Base-by-base conservation (phyloP, 2,113 vertebrate species). In the Triplophysa tibetana region DNA sequence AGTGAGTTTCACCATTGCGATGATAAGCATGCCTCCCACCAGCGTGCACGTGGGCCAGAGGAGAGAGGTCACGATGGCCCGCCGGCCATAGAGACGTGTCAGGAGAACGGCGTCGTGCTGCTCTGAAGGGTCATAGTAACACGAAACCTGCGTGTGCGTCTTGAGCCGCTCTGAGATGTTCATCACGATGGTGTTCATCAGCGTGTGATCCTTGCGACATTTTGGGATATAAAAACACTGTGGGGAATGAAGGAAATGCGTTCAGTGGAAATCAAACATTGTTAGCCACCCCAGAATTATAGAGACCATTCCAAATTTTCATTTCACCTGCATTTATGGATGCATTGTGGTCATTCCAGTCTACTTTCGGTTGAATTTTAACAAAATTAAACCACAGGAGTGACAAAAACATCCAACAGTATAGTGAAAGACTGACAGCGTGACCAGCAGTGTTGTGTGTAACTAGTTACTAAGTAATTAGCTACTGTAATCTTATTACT, bases 1-100 rank as follows among this genome's bases (percentile, higher is more conserved):
- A 67, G 95, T 99, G 86, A 98, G 92, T 87, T 98, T 99, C 60
- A 99, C 96, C 96, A 99, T 94, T 14, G 94, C 94, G 0, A 99
- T 92, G 9, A 98, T 97, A 45, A 90, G 88, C 0, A 91, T 89
- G 0, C 97, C 97, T 0, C 94, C 95, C 2, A 95, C 88, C 90
- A 98, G 92, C 83, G 94, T 93, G 86, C 95, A 97, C 0, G 95
- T 95, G 63, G 97, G 96, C 96, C 96, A 99, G 86, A 99, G 93
- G 33, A 98, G 92, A 0, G 95, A 96, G 75, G 95, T 93, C 84
- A 97, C 95, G 83, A 96, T 90, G 60, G 96, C 94, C 0, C 93
- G 93, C 75, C 88, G 93, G 75, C 95, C 94, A 80, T 98, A 97
- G 82, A 98, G 93, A 89, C 93, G 95, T 10, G 92, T 96, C 50